Conservation (phyloP, 2,888 invertebrate genomes). For the Noctua fimbriata region DNA sequence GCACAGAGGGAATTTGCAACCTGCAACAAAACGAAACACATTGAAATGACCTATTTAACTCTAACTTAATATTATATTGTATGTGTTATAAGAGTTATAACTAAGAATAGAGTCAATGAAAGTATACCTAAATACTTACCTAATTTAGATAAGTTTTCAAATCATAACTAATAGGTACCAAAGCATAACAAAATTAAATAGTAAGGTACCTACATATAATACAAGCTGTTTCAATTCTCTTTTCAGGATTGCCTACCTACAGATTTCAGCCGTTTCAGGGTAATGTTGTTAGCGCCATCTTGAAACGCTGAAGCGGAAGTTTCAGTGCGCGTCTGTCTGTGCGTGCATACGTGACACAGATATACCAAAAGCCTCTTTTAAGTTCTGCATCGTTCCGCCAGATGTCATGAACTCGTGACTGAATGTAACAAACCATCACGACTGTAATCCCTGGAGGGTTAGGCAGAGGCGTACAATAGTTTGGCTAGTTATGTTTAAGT, state of each 20-base stretch:
- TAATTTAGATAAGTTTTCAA: neutral
- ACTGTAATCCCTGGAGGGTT: neutral
- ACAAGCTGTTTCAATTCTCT: neutral
- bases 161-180: neutral
- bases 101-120: neutral
- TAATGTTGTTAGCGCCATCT: slow-evolving; percentile 52
- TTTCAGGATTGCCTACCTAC: neutral
- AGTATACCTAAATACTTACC: neutral
- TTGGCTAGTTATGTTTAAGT: neutral
- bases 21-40: neutral
- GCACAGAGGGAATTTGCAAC: neutral
- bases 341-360: neutral
- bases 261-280: neutral
- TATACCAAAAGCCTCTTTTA: slow-evolving; percentile 14
- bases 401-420: slow-evolving; percentile 39
- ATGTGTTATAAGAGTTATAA: no score
- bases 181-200: neutral
- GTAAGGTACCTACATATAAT: neutral
- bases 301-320: slow-evolving; percentile 24
- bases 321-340: slow-evolving; percentile 4
- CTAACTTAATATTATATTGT: no score
- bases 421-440: neutral
- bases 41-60: neutral
- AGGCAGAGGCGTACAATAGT: neutral
- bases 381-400: slow-evolving; percentile 37